Evolutionary conservation across 2,797 vertebrate genomes (phyloP).

Genomic region (Pangasius mekongensis): DNA sequence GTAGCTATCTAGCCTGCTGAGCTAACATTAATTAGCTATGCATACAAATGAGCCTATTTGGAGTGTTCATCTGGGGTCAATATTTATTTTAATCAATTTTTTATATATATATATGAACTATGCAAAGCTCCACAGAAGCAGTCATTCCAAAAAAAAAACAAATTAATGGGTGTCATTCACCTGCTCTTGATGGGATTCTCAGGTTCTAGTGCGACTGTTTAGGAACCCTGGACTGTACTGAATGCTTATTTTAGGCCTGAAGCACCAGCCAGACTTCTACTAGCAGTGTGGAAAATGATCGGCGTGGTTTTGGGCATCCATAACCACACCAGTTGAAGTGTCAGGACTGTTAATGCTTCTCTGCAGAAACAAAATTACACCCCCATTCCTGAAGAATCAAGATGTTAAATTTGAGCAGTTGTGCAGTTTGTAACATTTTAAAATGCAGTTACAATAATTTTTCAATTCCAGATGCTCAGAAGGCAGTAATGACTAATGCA

Average conservation of each 20-base stretch:
- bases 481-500: conserved; percentile 13
- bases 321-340: background rate
- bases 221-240: background rate
- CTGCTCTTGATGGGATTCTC: background rate
- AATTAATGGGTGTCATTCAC: background rate
- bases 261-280: background rate
- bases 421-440: background rate
- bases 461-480: background rate
- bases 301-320: background rate
- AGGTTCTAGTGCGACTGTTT: background rate
- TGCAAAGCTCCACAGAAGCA: background rate
- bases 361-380: background rate
- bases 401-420: background rate
- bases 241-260: background rate
- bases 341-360: background rate
- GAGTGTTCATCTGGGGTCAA: background rate
- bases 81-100: background rate
- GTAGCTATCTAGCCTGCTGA: background rate
- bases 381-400: background rate
- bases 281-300: background rate
- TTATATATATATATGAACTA: too few species aligned
- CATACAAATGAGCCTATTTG: background rate
- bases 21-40: conserved; percentile 11
- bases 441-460: background rate
- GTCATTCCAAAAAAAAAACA: background rate